Evolutionary conservation across 2,113 vertebrate genomes (phyloP).

Genomic region (Odocoileus hemionus): DNA sequence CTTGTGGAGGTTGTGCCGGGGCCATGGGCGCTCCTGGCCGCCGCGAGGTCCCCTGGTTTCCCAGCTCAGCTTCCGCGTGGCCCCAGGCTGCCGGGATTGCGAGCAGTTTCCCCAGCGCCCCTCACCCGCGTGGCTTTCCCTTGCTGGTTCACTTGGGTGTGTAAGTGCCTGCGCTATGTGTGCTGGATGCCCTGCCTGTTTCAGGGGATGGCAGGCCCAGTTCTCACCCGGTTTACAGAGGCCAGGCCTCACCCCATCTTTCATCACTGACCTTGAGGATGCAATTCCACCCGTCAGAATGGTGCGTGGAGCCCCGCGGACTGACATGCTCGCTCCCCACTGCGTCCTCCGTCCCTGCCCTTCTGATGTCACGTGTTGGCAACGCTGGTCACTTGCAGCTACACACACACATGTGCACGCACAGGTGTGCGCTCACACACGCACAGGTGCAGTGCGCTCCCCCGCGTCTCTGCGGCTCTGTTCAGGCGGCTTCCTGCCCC

Average conservation of each 20-base stretch:
- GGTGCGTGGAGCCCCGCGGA: fast-evolving
- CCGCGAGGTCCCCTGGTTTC: fast-evolving
- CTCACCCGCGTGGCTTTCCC: fast-evolving
- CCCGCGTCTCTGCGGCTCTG: fast-evolving
- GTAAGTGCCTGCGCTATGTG: fast-evolving
- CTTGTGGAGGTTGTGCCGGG: fast-evolving
- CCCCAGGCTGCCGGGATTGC: fast-evolving
- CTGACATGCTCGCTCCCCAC: fast-evolving
- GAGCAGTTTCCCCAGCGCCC: fast-evolving
- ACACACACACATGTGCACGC: fast-evolving
- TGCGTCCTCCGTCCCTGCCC: fast-evolving
- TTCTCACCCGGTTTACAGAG: fast-evolving
- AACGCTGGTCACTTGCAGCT: fast-evolving
- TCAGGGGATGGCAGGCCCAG: fast-evolving
- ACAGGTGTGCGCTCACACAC: fast-evolving
- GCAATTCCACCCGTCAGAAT: fast-evolving
- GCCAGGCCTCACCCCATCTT: not conserved
- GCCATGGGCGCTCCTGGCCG: not conserved
- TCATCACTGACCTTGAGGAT: not conserved
- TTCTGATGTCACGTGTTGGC: fast-evolving
- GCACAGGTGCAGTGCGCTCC: fast-evolving
- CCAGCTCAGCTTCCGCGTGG: fast-evolving
- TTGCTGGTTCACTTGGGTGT: fast-evolving
- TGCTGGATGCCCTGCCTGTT: fast-evolving
- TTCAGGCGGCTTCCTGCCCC: not conserved